Conservation (phyloP, 2,888 invertebrate species). For the Antheraea assamensis region DNA sequence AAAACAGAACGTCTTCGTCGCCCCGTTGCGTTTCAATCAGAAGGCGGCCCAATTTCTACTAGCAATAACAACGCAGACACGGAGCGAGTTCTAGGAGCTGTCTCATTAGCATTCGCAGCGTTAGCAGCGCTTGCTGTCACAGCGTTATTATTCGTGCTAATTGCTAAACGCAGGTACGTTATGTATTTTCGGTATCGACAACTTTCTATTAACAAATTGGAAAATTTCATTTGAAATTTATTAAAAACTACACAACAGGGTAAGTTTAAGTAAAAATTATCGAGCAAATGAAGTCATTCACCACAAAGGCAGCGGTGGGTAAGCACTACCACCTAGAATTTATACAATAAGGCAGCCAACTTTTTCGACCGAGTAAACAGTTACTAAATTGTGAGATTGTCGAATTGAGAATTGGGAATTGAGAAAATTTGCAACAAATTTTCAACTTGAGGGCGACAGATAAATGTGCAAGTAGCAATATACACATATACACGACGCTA, state of each 20-base stretch:
- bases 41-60: conserved; percentile 51
- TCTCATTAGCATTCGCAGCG: conserved; percentile 73
- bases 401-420: neutral
- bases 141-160: conserved; percentile 65
- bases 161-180: conserved; percentile 65
- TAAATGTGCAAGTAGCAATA: neutral
- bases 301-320: neutral
- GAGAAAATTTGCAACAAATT: neutral
- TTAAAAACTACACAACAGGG: neutral
- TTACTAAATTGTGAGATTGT: too few relatives aligned
- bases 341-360: neutral
- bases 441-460: neutral
- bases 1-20: conserved; percentile 68
- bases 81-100: conserved; percentile 70
- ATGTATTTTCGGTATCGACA: neutral
- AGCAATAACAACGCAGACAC: conserved; percentile 53
- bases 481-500: too few relatives aligned
- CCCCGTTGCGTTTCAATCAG: conserved; percentile 69
- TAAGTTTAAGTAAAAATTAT: neutral
- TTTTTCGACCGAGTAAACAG: neutral
- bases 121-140: conserved; percentile 71
- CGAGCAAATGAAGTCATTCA: neutral
- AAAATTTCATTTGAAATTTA: too few relatives aligned
- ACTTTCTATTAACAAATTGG: neutral
- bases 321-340: neutral